Conservation (phyloP, 2,797 vertebrate genomes). For the Chanos chanos region DNA sequence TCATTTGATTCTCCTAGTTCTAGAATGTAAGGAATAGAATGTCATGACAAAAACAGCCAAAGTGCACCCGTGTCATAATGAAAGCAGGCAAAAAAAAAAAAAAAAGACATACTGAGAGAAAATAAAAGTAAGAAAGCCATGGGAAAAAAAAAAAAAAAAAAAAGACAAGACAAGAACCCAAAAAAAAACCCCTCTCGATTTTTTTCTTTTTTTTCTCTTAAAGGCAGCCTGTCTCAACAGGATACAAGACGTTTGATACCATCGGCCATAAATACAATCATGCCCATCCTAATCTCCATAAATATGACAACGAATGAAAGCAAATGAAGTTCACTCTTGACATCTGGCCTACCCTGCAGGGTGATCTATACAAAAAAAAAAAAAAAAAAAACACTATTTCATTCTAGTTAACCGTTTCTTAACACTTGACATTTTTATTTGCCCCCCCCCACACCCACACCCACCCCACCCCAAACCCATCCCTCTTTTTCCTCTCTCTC, state of each 20-base stretch:
- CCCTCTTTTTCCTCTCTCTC: background rate
- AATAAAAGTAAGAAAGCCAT: background rate
- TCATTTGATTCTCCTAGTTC: no score
- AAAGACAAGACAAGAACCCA: background rate
- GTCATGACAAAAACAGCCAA: background rate
- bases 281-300: background rate
- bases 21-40: background rate
- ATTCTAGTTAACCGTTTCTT: no score
- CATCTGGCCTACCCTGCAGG: no score
- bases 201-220: conserved; percentile 13
- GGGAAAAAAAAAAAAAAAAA: background rate
- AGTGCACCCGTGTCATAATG: background rate
- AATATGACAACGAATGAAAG: background rate
- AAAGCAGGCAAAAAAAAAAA: conserved; percentile 10
- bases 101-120: background rate
- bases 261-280: conserved; percentile 20
- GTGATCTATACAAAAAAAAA: no score
- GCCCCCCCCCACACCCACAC: no score
- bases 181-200: background rate
- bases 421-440: background rate
- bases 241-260: conserved; percentile 23
- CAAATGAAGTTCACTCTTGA: no score
- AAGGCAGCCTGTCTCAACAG: conserved; percentile 6
- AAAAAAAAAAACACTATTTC: no score
- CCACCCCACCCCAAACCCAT: no score